Percentiles rank a stretch among this genome's conserved stretches.
Conservation (phyloP, 2,888 invertebrate genomes). For the Cremastinae sp. region DNA sequence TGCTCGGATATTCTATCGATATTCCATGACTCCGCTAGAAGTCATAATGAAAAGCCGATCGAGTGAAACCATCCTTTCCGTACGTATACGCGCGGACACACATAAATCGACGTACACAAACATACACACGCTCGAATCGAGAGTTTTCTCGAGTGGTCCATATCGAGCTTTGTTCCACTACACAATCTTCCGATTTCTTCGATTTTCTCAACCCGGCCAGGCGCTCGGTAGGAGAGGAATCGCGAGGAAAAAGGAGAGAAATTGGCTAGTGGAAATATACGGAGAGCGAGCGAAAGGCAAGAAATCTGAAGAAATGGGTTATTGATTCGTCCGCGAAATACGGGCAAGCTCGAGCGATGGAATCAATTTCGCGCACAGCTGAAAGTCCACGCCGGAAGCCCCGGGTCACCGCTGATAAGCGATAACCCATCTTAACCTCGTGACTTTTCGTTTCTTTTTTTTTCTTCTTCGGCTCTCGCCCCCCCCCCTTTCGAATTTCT, state of each 20-base stretch:
- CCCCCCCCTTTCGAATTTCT: background rate
- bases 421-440: conserved; percentile 12
- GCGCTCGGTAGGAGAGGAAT: conserved; percentile 51
- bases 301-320: conserved; percentile 52
- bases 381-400: conserved; percentile 41
- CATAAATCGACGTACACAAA: too few species aligned
- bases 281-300: conserved; percentile 28
- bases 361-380: conserved; percentile 52
- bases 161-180: conserved; percentile 40
- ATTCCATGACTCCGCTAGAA: conserved; percentile 48
- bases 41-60: conserved; percentile 58
- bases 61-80: conserved; percentile 45
- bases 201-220: conserved; percentile 31
- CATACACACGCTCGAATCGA: too few species aligned
- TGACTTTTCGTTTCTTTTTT: conserved; percentile 24
- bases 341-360: conserved; percentile 39
- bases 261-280: conserved; percentile 59
- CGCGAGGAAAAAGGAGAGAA: conserved; percentile 49
- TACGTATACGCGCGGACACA: too few species aligned
- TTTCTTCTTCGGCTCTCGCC: background rate
- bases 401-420: conserved; percentile 48
- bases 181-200: conserved; percentile 43
- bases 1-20: conserved; percentile 39
- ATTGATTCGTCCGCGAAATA: conserved; percentile 55
- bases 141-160: too few species aligned